These are phyloP conservation scores for Myrmophylax atrothorax DNA, from an alignment of 2,113 vertebrate genomes.

Conservation along the genomic window DNA sequence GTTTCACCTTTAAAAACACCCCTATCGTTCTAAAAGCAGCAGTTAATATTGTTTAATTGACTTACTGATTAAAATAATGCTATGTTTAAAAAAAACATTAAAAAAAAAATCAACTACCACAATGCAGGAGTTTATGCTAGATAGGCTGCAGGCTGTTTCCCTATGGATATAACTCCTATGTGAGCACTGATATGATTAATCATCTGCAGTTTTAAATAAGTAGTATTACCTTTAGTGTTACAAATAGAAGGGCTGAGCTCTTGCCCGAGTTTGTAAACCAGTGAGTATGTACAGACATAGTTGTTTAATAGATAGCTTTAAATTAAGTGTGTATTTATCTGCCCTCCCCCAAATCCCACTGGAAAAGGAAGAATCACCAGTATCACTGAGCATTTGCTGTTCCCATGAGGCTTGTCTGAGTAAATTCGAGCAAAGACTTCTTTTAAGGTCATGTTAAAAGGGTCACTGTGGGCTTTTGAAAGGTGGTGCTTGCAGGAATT, in stretches of 20 bases:
- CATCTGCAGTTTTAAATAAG: slow-evolving; percentile 38
- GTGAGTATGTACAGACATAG: slow-evolving; percentile 35
- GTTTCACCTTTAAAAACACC: slow-evolving; percentile 55
- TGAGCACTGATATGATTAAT: slow-evolving; percentile 57
- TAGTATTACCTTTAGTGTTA: slow-evolving; percentile 55
- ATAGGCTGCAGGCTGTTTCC: slow-evolving; percentile 48
- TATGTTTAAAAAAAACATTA: slow-evolving; percentile 24
- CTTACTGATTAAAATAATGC: slow-evolving; percentile 70
- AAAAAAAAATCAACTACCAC: slow-evolving; percentile 23
- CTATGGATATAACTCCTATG: slow-evolving; percentile 38
- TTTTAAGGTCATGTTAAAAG: background rate
- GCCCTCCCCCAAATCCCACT: background rate
- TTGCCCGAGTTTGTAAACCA: slow-evolving; percentile 27
- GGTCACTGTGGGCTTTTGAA: background rate
- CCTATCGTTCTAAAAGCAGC: slow-evolving; percentile 66
- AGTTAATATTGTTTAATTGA: slow-evolving; percentile 66
- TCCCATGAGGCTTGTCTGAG: slow-evolving; percentile 1
- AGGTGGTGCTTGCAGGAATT: background rate
- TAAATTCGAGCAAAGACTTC: background rate
- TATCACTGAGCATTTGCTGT: slow-evolving; percentile 30
- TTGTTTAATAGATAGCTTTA: slow-evolving; percentile 38
- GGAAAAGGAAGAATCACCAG: slow-evolving; percentile 6
- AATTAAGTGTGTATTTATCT: slow-evolving; percentile 24
- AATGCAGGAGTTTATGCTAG: slow-evolving; percentile 59
- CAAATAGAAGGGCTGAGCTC: slow-evolving; percentile 33